Base-by-base conservation (phyloP, 2,888 invertebrate genomes). In the Tipula vernalis region DNA sequence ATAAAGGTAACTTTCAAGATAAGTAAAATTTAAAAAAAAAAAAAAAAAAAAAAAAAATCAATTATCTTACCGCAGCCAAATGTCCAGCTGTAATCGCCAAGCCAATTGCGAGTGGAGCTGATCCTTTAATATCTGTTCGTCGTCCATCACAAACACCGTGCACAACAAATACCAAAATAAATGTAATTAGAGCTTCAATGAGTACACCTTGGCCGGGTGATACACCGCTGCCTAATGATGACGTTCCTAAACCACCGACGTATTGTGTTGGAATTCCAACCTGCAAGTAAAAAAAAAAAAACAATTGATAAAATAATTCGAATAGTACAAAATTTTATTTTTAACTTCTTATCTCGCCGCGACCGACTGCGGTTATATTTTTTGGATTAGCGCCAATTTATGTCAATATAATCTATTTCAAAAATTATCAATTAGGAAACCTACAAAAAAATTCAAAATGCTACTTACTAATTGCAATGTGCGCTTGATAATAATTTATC, bases 41-140 rank as follows among this genome's bases (percentile, higher is more conserved):
- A n/a, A n/a, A 39, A 5, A 39, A 39, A 39, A 39, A 39, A 2
- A 6, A 39, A 6, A 39, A 39, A 39, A 39, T 39, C 6, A 39
- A 39, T 44, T 13, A 89, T 93, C 96, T 94, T 91, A 98, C 97
- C 88, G 95, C 96, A 87, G 96, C 95, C 88, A 97, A 93, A 91
- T 98, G 98, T 88, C 97, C 96, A 88, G 96, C 94, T 6, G 96
- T 94, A 89, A 98, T 96, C 87, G 97, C 94, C 87, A 98, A 93
- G 0, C 98, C 98, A 89, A 98, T 96, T 88, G 97, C 96, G 57
- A 98, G 93, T 0, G 98, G 96, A 0, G 95, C 96, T 0, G 97
- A 95, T 0, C 97, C 96, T 90, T 96, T 96, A 89, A 96, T 92
- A 91, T 98, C 96, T 44, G 93, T 94, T 87, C 97, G 94, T 89